These are phyloP conservation scores for Spodoptera exigua DNA, from an alignment of 2,888 invertebrate genomes.

Conservation along the genomic window DNA sequence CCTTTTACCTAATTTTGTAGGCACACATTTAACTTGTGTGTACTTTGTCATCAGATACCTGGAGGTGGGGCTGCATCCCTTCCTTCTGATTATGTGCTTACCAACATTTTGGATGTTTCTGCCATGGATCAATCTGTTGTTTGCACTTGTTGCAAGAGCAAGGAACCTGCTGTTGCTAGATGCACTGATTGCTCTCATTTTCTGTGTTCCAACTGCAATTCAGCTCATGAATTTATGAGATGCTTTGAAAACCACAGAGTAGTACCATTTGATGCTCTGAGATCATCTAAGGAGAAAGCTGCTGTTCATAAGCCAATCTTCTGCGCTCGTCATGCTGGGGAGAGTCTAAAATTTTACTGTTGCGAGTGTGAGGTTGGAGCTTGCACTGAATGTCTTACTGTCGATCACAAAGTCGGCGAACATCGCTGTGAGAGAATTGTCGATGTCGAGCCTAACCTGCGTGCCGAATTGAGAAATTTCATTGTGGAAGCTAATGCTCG, in stretches of 20 bases:
- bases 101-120: slow-evolving; percentile 95
- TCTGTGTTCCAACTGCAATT: slow-evolving; percentile 97
- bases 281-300: slow-evolving; percentile 93
- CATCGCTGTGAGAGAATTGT: slow-evolving; percentile 95
- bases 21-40: slow-evolving; percentile 15
- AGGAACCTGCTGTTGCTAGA: slow-evolving; percentile 97
- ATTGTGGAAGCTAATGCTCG: slow-evolving; percentile 93
- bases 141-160: slow-evolving; percentile 98
- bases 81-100: slow-evolving; percentile 95
- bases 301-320: slow-evolving; percentile 97
- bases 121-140: slow-evolving; percentile 93
- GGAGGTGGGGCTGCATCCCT: slow-evolving; percentile 94
- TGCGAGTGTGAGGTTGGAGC: slow-evolving; percentile 95
- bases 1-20: slow-evolving; percentile 8
- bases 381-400: slow-evolving; percentile 95
- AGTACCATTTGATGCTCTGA: slow-evolving; percentile 95
- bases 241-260: slow-evolving; percentile 98
- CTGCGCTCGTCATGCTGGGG: slow-evolving; percentile 94
- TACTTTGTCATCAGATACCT: slow-evolving; percentile 88
- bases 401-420: slow-evolving; percentile 94
- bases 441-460: slow-evolving; percentile 94
- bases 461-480: slow-evolving; percentile 93
- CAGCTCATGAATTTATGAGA: slow-evolving; percentile 98
- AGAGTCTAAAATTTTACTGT: slow-evolving; percentile 96
- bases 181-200: slow-evolving; percentile 98